Percentiles rank a stretch among this genome's conserved stretches.
These are phyloP conservation scores for Microctenopoma lineatum DNA, from an alignment of 2,797 vertebrate species.

Conservation along the genomic window DNA sequence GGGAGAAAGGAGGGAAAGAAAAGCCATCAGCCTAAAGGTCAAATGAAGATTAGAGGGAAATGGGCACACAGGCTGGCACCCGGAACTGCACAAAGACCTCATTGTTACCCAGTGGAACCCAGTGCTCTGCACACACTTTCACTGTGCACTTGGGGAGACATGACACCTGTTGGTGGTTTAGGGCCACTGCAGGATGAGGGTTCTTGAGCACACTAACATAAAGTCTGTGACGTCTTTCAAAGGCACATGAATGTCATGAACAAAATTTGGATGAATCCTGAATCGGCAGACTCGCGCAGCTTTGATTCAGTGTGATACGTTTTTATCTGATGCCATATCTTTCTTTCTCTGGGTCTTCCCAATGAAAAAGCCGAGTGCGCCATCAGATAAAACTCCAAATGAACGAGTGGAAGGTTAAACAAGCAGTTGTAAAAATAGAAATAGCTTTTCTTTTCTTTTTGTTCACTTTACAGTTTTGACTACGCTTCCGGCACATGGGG, in stretches of 20 bases:
- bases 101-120: slow-evolving; percentile 73
- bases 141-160: slow-evolving; percentile 44
- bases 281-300: neutral
- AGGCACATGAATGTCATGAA: neutral
- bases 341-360: slow-evolving; percentile 2
- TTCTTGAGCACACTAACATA: neutral
- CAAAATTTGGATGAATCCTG: neutral
- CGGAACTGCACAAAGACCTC: slow-evolving; percentile 80
- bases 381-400: neutral
- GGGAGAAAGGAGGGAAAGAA: slow-evolving; percentile 63
- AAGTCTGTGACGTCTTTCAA: neutral
- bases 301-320: slow-evolving; percentile 9
- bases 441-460: slow-evolving; percentile 24
- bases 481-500: neutral
- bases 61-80: slow-evolving; percentile 77
- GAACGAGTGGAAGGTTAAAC: neutral
- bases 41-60: slow-evolving; percentile 83
- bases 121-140: slow-evolving; percentile 58
- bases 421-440: neutral
- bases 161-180: slow-evolving; percentile 78
- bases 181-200: slow-evolving; percentile 64
- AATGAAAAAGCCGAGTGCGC: too few species aligned
- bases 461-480: slow-evolving; percentile 17
- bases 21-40: slow-evolving; percentile 79
- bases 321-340: neutral